A percentile compares a stretch with the other conserved stretches of the same genome.
Conservation (phyloP, 2,113 vertebrate genomes). For the Taxidea taxus region DNA sequence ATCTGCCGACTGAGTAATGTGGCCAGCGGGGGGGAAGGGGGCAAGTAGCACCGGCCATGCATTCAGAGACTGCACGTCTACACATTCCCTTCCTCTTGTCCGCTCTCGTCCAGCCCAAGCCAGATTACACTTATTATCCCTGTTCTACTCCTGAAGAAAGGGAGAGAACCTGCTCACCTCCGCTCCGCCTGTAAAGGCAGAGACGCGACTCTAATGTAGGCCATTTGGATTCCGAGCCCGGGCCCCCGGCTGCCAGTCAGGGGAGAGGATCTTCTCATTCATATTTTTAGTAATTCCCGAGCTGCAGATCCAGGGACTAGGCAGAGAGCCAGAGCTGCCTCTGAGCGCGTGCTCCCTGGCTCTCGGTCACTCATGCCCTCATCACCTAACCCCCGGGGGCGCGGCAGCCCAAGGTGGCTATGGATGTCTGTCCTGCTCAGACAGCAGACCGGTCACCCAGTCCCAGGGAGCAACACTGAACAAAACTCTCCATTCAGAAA, state of each 20-base stretch:
- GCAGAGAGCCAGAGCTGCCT: neutral
- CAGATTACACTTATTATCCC: neutral
- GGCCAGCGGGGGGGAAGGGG: neutral
- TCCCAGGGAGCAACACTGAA: neutral
- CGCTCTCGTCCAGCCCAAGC: neutral
- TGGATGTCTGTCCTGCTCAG: fast-evolving
- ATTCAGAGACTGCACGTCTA: neutral
- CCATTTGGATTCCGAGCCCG: neutral
- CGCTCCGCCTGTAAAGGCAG: neutral
- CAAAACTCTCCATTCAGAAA: neutral
- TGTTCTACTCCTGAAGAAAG: neutral
- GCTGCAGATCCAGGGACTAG: neutral
- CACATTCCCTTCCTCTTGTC: neutral
- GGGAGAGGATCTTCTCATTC: neutral
- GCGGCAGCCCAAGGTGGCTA: neutral
- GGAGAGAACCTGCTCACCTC: neutral
- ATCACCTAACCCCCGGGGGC: neutral
- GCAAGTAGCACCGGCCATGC: neutral
- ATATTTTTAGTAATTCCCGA: neutral
- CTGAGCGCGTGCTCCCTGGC: neutral
- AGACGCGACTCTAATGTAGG: neutral
- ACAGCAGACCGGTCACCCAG: neutral
- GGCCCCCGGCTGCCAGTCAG: neutral
- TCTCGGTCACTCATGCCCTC: neutral
- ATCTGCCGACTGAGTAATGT: neutral